A percentile compares a stretch with the other conserved stretches of the same genome.
Conservation (phyloP, 2,888 invertebrate species). For the Isotomurus palustris region DNA sequence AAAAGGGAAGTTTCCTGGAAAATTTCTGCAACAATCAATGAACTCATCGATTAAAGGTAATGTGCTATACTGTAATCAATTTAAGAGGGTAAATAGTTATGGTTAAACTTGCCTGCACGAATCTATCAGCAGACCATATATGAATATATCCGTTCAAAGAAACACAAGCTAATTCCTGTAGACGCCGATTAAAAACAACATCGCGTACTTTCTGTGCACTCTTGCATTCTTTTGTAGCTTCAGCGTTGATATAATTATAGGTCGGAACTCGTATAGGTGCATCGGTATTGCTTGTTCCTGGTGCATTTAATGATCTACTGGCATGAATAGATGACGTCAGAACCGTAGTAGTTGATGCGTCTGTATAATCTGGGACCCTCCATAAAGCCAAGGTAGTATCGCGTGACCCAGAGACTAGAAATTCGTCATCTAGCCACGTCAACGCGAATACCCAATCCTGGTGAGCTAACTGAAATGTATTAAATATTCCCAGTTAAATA, state of each 20-base stretch:
- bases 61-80: neutral
- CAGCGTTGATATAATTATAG: slow-evolving; percentile 59
- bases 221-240: slow-evolving; percentile 70
- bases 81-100: neutral
- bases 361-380: slow-evolving; percentile 61
- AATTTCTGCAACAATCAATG: slow-evolving; percentile 58
- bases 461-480: slow-evolving; percentile 60
- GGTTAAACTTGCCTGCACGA: slow-evolving; percentile 60
- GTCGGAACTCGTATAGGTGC: slow-evolving; percentile 32
- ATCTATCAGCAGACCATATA: slow-evolving; percentile 84
- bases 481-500: neutral
- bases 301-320: neutral
- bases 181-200: slow-evolving; percentile 76
- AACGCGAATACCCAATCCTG: slow-evolving; percentile 88
- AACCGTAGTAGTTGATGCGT: neutral
- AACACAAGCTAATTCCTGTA: slow-evolving; percentile 82
- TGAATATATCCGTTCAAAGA: slow-evolving; percentile 92
- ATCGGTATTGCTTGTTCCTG: neutral
- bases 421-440: slow-evolving; percentile 95
- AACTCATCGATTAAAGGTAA: slow-evolving; percentile 3
- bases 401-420: slow-evolving; percentile 86
- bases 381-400: slow-evolving; percentile 88
- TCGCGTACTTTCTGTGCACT: slow-evolving; percentile 76
- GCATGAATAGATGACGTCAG: slow-evolving; percentile 4
- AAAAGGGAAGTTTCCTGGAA: slow-evolving; percentile 78